Percentiles rank a stretch among this genome's conserved stretches.
Conservation (phyloP, 2,797 vertebrate genomes). For the Smutsia temminckii region DNA sequence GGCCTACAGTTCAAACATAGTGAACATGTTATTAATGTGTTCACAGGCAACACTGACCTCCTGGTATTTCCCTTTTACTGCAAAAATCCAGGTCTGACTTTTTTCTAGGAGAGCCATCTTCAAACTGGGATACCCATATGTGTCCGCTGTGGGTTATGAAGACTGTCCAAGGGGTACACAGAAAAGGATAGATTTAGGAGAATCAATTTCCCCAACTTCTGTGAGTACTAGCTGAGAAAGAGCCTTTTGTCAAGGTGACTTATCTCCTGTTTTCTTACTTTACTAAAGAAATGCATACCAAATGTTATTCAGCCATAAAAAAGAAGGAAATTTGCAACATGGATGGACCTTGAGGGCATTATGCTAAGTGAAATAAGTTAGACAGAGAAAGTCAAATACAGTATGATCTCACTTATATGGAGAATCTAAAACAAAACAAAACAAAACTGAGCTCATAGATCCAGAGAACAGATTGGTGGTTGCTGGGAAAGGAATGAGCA, state of each 20-base stretch:
- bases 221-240: neutral
- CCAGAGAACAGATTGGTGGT: neutral
- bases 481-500: neutral
- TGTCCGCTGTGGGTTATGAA: neutral
- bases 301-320: neutral
- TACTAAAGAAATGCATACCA: neutral
- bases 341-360: neutral
- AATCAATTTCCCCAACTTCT: neutral
- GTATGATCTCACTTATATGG: neutral
- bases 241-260: neutral
- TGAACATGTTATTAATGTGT: neutral
- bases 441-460: neutral
- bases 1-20: neutral
- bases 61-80: neutral
- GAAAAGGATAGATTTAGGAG: neutral
- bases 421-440: neutral
- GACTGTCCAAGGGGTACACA: neutral
- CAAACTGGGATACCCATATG: neutral
- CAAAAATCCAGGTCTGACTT: neutral
- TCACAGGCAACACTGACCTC: accelerated
- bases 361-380: neutral
- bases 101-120: neutral
- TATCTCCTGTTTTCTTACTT: neutral
- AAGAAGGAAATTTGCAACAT: neutral
- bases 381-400: neutral